Conservation (phyloP, 2,888 invertebrate species). For the Melitaea athalia region DNA sequence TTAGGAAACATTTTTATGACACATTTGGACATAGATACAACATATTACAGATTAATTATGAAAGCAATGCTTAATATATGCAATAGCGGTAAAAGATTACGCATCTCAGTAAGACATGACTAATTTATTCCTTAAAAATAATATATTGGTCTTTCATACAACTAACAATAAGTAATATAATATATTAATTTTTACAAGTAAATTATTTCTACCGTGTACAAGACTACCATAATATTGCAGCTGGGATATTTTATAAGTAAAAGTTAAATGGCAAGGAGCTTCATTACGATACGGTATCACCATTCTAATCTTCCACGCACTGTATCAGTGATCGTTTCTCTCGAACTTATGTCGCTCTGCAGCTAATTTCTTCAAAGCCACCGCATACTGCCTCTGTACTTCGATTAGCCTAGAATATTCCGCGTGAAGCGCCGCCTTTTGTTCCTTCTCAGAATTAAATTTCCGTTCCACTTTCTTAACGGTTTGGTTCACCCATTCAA, state of each 20-base stretch:
- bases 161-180: neutral
- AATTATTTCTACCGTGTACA: neutral
- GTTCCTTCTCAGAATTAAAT: conserved; percentile 67
- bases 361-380: conserved; percentile 69
- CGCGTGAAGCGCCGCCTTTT: conserved; percentile 60
- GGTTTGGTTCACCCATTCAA: conserved; percentile 94
- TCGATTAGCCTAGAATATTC: conserved; percentile 73
- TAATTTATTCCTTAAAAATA: neutral
- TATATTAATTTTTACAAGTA: neutral
- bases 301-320: neutral
- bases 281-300: no score
- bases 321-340: conserved; percentile 5
- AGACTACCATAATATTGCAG: neutral
- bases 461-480: conserved; percentile 87
- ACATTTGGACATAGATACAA: neutral
- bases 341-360: conserved; percentile 54
- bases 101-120: neutral
- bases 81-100: neutral
- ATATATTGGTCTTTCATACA: conserved; percentile 1
- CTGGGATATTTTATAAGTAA: neutral
- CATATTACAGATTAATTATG: neutral
- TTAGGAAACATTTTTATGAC: no score
- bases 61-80: neutral
- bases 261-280: neutral
- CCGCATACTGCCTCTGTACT: conserved; percentile 74